A percentile compares a stretch with the other conserved stretches of the same genome.
These are phyloP conservation scores for Amphiprion percula DNA, from an alignment of 2,113 vertebrate genomes.

Conservation along the genomic window DNA sequence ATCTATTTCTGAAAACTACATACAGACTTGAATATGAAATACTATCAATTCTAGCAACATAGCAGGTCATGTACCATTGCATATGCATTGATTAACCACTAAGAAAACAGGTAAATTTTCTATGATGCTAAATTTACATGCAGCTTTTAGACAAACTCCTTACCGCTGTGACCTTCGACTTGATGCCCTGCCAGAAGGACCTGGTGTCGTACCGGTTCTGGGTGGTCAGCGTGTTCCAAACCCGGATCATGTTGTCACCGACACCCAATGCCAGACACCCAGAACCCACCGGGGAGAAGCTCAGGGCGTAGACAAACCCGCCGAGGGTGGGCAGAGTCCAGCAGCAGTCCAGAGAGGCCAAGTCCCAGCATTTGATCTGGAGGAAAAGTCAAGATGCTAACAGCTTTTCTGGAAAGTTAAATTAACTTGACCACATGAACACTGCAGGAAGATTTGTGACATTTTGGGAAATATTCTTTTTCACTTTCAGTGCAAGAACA, in stretches of 20 bases:
- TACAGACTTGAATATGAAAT: neutral
- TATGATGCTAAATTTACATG: neutral
- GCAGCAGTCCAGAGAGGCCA: slow-evolving; percentile 88
- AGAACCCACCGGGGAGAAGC: slow-evolving; percentile 91
- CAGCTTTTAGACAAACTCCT: slow-evolving; percentile 23
- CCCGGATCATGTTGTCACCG: slow-evolving; percentile 94
- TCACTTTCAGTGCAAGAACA: no score
- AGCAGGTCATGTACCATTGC: no score
- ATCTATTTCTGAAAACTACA: neutral
- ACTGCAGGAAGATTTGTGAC: no score
- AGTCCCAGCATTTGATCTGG: slow-evolving; percentile 97
- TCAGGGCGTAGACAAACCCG: slow-evolving; percentile 91
- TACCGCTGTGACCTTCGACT: slow-evolving; percentile 97
- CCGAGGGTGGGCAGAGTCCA: slow-evolving; percentile 96
- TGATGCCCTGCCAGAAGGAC: slow-evolving; percentile 95
- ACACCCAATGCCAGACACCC: slow-evolving; percentile 93
- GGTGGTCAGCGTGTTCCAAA: slow-evolving; percentile 93
- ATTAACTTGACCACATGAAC: neutral
- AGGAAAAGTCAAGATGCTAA: neutral
- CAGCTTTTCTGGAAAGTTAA: no score
- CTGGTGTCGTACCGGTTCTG: slow-evolving; percentile 91
- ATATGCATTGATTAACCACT: no score
- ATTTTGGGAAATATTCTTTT: no score
- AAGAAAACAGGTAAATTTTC: no score
- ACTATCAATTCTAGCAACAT: no score